Evolutionary conservation across 2,888 invertebrate species (phyloP), one percentile per base, ranked within the genome.

Genomic region (Clanis bilineata): DNA sequence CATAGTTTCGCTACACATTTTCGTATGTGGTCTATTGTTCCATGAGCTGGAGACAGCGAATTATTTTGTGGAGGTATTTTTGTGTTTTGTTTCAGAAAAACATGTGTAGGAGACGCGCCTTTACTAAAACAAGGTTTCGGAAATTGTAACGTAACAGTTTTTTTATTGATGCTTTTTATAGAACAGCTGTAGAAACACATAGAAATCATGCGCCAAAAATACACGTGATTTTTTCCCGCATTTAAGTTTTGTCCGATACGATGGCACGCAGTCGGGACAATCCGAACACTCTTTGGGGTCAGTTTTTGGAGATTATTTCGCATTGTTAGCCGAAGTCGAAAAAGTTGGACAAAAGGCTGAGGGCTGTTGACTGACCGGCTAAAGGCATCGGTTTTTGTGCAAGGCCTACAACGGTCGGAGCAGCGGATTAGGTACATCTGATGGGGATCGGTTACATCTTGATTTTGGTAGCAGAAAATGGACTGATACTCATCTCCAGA

Each of bases 301-400:
- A 92, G 85, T 92, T 92, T 92, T 90, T 90, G 89, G 88, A 86
- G 90, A 90, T 91, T 89, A 90, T 80, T 81, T 73, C 71, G 73
- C 74, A 85, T 91, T 90, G 91, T 90, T 76, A 70, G 71, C 65
- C 72, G 64, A 70, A 87, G 86, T 86, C 85, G 86, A 88, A 87
- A 88, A 85, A 80, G 68, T 58, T 64, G 75, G 72, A 88, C 86
- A 88, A 90, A 85, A 75, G 72, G 70, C 70, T 70, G 64, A 80
- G 81, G 80, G 73, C 82, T 87, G 84, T 88, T 88, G 90, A 88
- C 86, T 86, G 89, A 86, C 89, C 89, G 83, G 64, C 55, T 36
- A 39, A 56, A 55, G 32, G 58, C 23, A 44, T 22, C 18, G 22
- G 56, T 56, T 56, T 55, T 55, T 77, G 58, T 47, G 58, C 58